These are phyloP conservation scores for Leptodactylus fuscus DNA, from an alignment of 2,113 vertebrate species.

Conservation along the genomic window DNA sequence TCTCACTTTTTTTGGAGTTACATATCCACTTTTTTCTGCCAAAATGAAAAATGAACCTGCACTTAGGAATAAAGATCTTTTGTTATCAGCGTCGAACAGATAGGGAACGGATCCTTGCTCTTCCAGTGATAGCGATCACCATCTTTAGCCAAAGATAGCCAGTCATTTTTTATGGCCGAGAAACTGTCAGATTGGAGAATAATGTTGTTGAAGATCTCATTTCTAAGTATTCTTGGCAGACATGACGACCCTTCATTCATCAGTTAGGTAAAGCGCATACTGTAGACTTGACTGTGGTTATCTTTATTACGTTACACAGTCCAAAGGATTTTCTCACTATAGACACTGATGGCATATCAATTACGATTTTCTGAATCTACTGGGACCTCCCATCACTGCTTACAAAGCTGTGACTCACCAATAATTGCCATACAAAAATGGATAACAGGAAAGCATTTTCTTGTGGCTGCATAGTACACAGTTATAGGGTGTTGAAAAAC, in stretches of 20 bases:
- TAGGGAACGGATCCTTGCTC: not conserved
- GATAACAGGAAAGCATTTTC: no score
- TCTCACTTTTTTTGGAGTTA: not conserved
- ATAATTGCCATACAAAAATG: no score
- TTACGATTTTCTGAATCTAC: no score
- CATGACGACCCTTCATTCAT: no score
- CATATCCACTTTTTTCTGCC: not conserved
- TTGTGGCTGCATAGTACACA: no score
- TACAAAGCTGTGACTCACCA: no score
- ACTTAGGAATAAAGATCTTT: not conserved
- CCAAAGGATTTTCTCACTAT: no score
- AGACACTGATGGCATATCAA: no score
- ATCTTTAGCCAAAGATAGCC: not conserved
- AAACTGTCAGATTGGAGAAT: not conserved
- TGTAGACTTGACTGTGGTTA: not conserved
- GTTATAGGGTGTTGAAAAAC: no score
- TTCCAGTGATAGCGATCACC: not conserved
- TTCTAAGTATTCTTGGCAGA: no score
- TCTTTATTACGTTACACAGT: no score
- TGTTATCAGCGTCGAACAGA: not conserved
- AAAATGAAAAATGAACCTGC: constrained; percentile 35
- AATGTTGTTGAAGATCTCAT: not conserved
- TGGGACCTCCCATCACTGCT: no score
- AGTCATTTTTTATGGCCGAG: not conserved
- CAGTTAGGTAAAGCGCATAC: not conserved